A percentile compares a stretch with the other conserved stretches of the same genome.
These are phyloP conservation scores for Drosophila nigrodunni DNA, from an alignment of 1,140 invertebrate species.

Conservation along the genomic window DNA sequence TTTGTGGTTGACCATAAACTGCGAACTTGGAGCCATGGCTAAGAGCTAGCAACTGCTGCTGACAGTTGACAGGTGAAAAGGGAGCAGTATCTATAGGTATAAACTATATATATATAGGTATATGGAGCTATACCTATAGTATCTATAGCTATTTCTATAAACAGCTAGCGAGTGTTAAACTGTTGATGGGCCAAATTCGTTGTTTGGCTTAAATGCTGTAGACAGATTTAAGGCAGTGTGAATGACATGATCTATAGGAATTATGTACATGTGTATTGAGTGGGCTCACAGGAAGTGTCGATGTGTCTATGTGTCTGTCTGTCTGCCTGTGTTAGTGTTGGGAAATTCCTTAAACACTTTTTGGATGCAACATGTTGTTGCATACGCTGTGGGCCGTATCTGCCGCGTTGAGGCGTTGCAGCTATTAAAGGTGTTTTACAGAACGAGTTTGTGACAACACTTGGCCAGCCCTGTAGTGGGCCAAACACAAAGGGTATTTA, in stretches of 20 bases:
- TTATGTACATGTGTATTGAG: conserved; percentile 4
- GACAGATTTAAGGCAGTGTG: conserved; percentile 16
- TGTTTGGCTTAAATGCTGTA: conserved; percentile 15
- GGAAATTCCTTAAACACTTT: conserved; percentile 2
- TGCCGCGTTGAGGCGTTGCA: conserved; percentile 2
- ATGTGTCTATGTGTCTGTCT: neutral
- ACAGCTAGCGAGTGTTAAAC: conserved; percentile 8
- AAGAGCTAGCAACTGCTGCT: conserved; percentile 14
- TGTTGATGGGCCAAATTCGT: conserved; percentile 9
- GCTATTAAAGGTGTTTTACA: conserved; percentile 8
- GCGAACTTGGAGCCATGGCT: conserved; percentile 11
- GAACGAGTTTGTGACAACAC: conserved; percentile 11
- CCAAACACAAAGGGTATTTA: neutral
- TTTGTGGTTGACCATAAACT: conserved; percentile 6
- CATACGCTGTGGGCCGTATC: neutral
- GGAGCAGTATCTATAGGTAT: conserved; percentile 23
- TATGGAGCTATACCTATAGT: conserved; percentile 2
- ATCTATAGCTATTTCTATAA: conserved; percentile 2
- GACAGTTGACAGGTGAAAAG: conserved; percentile 20
- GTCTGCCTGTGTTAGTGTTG: neutral
- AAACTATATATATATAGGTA: conserved; percentile 16
- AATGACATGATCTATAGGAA: conserved; percentile 12
- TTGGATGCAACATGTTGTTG: conserved; percentile 7
- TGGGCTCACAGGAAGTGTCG: neutral
- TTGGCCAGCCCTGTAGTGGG: neutral